Percentiles rank a stretch among this genome's conserved stretches.
These are phyloP conservation scores for Meloidogyne floridensis DNA, from an alignment of 1,140 invertebrate genomes.

Conservation along the genomic window DNA sequence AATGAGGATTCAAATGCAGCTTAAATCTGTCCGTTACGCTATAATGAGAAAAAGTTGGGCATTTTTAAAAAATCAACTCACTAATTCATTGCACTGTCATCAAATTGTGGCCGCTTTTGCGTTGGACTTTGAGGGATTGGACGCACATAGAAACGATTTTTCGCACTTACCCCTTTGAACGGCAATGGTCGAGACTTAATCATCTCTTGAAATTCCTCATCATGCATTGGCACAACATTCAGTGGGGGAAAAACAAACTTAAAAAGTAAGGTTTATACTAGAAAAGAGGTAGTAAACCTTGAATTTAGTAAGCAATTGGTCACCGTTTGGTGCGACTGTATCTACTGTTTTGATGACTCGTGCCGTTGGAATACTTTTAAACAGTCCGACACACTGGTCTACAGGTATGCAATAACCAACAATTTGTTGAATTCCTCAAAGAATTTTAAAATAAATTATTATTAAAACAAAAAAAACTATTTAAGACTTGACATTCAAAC, in stretches of 20 bases:
- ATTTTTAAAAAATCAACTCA: neutral
- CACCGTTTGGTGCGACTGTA: slow-evolving; percentile 1
- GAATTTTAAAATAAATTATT: neutral
- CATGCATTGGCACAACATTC: slow-evolving; percentile 23
- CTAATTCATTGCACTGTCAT: slow-evolving; percentile 26
- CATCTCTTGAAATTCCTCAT: slow-evolving; percentile 21
- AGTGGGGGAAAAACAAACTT: slow-evolving; percentile 15
- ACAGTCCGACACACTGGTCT: slow-evolving; percentile 12
- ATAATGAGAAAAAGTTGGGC: neutral
- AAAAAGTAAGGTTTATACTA: neutral
- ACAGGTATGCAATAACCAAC: slow-evolving; percentile 32
- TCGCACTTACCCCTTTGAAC: neutral
- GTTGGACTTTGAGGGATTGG: slow-evolving; percentile 6
- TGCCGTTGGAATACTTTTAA: neutral
- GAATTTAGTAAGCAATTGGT: slow-evolving; percentile 23
- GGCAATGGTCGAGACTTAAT: neutral
- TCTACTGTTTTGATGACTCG: slow-evolving; percentile 16
- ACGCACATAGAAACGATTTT: slow-evolving; percentile 29
- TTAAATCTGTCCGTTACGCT: slow-evolving; percentile 29
- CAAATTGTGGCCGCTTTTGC: slow-evolving; percentile 4
- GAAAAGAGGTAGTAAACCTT: slow-evolving; percentile 2
- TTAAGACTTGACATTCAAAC: neutral
- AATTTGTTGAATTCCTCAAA: slow-evolving; percentile 27
- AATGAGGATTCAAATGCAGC: slow-evolving; percentile 25
- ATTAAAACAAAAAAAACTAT: neutral